Base-by-base conservation (phyloP, 2,113 vertebrate species). In the Alethe castanea region DNA sequence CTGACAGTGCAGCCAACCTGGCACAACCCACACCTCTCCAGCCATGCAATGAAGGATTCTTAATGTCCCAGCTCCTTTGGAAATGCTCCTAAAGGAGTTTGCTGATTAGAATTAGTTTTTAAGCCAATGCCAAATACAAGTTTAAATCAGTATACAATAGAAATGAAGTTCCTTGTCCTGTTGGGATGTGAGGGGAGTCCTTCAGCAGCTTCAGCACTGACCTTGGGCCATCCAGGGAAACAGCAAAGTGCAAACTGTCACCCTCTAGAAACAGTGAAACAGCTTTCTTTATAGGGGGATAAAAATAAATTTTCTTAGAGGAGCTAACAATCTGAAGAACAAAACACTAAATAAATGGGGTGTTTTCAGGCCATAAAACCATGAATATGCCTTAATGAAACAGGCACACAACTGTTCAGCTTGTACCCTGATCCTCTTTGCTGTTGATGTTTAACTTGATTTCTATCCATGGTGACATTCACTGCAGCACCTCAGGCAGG, bases 391-490 rank as follows among this genome's bases (percentile, higher is more conserved):
- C 47, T 48, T 50, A 69, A 40, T 1, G 5, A 64, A 77, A 56
- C 26, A 80, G 54, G 38, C 36, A 42, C 5, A 3, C 6, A 24
- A 19, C 22, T 7, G 20, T 77, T 65, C 74, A 33, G 5, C 29
- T 13, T 50, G 40, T 11, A 45, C 48, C 62, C 54, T 12, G 36
- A 38, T 42, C 54, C 73, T 56, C 67, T 70, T 57, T 54, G 79
- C 56, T 76, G 48, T 66, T 81, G 87, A 71, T 87, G 44, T 83
- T 94, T 92, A 82, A 92, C 79, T 56, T n/a, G 11, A 53, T 59
- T 87, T 44, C 60, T 38, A 0, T 22, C 24, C 53, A 20, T 9
- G 8, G 5, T 19, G 35, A 78, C 42, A 33, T 50, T 45, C 69
- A 17, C 20, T 35, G 67, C 4, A 52, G 65, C 5, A 35, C 44